Percentiles rank a stretch among this genome's conserved stretches.
Evolutionary conservation across 2,113 vertebrate genomes (phyloP).

Genomic region (Pteronura brasiliensis): DNA sequence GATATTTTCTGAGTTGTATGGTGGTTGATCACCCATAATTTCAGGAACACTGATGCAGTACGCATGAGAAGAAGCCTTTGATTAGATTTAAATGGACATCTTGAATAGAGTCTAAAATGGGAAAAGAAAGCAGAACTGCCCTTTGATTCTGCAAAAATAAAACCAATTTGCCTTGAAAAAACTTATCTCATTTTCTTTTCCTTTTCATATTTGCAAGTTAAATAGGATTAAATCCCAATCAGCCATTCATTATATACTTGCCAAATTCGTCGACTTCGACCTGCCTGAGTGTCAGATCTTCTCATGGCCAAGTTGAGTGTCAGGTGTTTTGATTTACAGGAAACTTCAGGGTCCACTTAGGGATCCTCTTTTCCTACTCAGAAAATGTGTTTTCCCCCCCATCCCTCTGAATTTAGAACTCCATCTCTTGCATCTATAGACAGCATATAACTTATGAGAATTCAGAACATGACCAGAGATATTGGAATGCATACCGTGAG

Average conservation of each 20-base stretch:
- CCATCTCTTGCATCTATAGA: neutral
- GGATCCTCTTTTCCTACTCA: neutral
- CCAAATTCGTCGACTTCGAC: neutral
- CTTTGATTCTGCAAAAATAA: conserved; percentile 54
- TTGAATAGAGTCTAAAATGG: neutral
- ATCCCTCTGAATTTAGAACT: neutral
- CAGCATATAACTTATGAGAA: neutral
- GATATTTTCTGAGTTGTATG: conserved; percentile 4
- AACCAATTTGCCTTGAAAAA: conserved; percentile 54
- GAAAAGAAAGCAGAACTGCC: neutral
- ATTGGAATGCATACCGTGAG: neutral
- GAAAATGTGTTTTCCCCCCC: neutral
- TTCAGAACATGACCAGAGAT: neutral
- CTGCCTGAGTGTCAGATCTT: neutral
- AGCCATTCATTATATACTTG: conserved; percentile 6
- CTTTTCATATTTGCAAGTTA: conserved; percentile 50
- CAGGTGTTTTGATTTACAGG: conserved; percentile 16
- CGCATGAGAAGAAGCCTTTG: neutral
- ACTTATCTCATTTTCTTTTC: conserved; percentile 41
- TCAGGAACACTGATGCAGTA: neutral
- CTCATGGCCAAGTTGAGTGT: neutral
- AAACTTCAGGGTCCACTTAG: neutral
- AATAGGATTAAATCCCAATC: conserved; percentile 39
- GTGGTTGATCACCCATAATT: conserved; percentile 11
- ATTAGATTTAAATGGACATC: neutral